Conservation (phyloP, 2,888 invertebrate species). For the Linnaemya tessellans region DNA sequence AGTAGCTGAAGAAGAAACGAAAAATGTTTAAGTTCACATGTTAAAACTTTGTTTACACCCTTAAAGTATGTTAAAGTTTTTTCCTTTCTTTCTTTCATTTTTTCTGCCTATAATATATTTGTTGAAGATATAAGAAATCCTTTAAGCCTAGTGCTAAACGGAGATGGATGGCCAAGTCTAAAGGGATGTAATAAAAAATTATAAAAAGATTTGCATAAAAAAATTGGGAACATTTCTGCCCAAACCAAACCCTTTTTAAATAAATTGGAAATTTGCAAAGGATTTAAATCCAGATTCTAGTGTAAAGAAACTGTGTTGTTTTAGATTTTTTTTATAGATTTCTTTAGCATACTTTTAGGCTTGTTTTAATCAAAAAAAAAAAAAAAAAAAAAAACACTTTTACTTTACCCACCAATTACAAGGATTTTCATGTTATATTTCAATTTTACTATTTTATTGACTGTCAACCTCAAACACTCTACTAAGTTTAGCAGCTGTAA, state of each 20-base stretch:
- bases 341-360: neutral
- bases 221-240: neutral
- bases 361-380: neutral
- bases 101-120: neutral
- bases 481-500: neutral
- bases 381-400: neutral
- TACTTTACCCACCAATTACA: neutral
- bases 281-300: neutral
- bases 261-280: neutral
- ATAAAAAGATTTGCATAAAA: neutral
- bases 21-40: neutral
- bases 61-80: conserved; percentile 27
- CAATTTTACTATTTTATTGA: neutral
- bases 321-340: neutral
- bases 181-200: neutral
- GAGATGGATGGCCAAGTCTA: neutral
- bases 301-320: neutral
- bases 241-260: neutral
- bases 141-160: neutral
- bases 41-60: conserved; percentile 1
- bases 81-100: too few species aligned
- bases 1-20: neutral
- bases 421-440: neutral
- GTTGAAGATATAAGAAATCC: neutral
- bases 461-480: neutral